Evolutionary conservation across 2,888 invertebrate genomes (phyloP).

Genomic region (Nephrotoma flavescens): DNA sequence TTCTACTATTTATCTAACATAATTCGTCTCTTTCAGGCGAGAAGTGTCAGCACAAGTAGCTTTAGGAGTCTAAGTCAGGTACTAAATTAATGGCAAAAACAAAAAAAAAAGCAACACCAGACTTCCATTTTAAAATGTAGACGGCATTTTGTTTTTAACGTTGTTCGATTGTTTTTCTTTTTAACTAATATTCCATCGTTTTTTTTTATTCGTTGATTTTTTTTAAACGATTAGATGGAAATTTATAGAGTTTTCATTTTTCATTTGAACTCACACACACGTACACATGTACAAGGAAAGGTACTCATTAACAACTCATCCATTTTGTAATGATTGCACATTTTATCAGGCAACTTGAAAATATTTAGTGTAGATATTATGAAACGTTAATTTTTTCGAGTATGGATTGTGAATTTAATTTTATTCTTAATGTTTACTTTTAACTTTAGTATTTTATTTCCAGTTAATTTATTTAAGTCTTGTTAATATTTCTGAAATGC

Average conservation of each 20-base stretch:
- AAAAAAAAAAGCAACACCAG: conserved; percentile 4
- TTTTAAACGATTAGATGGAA: neutral
- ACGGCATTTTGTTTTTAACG: neutral
- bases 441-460: neutral
- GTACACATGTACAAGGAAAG: neutral
- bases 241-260: neutral
- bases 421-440: neutral
- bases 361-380: neutral
- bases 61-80: conserved; percentile 83
- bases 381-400: neutral
- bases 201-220: neutral
- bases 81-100: conserved; percentile 20
- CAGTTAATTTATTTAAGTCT: neutral
- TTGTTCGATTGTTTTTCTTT: neutral
- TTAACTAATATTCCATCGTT: no score
- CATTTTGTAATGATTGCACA: neutral
- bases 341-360: neutral
- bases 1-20: conserved; percentile 18
- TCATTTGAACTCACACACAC: neutral
- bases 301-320: neutral
- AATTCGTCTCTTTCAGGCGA: conserved; percentile 51
- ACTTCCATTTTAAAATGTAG: neutral
- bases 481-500: conserved; percentile 6
- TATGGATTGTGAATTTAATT: neutral
- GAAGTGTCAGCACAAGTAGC: conserved; percentile 80